Base-by-base conservation (phyloP, 2,888 invertebrate species). In the Orthosia cruda region DNA sequence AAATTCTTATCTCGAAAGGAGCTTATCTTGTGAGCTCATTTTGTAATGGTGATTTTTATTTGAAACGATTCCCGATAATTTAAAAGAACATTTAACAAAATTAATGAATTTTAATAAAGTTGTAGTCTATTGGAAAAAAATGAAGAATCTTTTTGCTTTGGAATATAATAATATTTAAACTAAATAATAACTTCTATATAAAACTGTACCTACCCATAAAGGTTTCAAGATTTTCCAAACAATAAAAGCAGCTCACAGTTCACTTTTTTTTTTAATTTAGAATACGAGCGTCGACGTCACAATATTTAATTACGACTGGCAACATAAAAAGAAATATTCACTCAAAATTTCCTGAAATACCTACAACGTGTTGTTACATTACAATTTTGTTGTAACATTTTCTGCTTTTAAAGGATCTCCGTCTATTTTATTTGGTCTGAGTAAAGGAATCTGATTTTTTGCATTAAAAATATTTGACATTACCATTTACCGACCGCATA, bases 261-360 rank as follows among this genome's bases (percentile, higher is more conserved):
- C 4, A 2, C 3, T 26, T 3, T 54, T 58, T 40, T 23, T 62
- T 32, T 4, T 5, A 63, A 67, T 58, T 49, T 40, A 52, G 52
- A 57, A 80, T 57, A 61, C 20, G 12, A 40, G 7, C 16, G 18
- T 20, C 13, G 16, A 18, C 63, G 26, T 26, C 49, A 63, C n/a
- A n/a, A n/a, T n/a, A n/a, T n/a, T n/a, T n/a, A n/a, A n/a, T n/a
- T n/a, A n/a, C n/a, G n/a, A n/a, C 49, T 55, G 20, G 57, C 11
- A 45, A 69, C 23, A 65, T 59, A 59, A 77, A 68, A 69, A 26
- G 3, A 55, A 67, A 67, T 26, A 20, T 47, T 1, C 12, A 45
- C 16, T 15, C 18, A 0, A 63, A 55, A 50, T 64, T 77, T 83
- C 49, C 71, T 65, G 32, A 61, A 77, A 71, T 61, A 77, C 65